Percentiles rank a stretch among this genome's conserved stretches.
phyloP scores from a whole-genome alignment of 2,888 invertebrate species.

The Euplagia quadripunctaria region DNA sequence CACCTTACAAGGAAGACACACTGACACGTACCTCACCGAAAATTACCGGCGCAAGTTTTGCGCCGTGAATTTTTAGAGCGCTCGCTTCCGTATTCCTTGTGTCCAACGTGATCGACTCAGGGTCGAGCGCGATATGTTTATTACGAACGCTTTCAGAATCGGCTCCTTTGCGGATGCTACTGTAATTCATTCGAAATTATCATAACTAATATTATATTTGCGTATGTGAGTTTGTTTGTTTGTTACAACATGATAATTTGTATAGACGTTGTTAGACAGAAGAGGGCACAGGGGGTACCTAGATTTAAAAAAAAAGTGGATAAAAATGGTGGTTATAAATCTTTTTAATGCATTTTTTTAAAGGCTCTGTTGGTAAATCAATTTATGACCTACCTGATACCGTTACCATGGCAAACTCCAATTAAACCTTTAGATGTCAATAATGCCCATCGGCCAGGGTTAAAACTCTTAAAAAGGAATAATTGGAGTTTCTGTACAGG shows the following conservation, averaged over 20 bases:
- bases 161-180: conserved; percentile 20
- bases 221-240: not conserved
- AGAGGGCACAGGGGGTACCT: not conserved
- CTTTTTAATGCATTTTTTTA: no score
- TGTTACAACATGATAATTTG: not conserved
- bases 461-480: no score
- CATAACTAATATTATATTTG: not conserved
- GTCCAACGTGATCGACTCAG: conserved; percentile 55
- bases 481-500: no score
- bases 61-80: conserved; percentile 80
- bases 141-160: conserved; percentile 54
- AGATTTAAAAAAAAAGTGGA: no score
- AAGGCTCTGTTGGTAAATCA: no score
- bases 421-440: no score
- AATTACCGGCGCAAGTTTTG: conserved; percentile 74
- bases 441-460: no score
- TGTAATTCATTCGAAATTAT: conserved; percentile 1
- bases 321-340: no score
- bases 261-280: fast-evolving
- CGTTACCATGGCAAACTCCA: no score
- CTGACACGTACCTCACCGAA: conserved; percentile 78
- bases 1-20: conserved; percentile 75
- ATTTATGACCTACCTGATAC: no score
- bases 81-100: conserved; percentile 79
- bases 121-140: conserved; percentile 60